Evolutionary conservation across 2,113 vertebrate species (phyloP).

Genomic region (Orientallactaga bullata): DNA sequence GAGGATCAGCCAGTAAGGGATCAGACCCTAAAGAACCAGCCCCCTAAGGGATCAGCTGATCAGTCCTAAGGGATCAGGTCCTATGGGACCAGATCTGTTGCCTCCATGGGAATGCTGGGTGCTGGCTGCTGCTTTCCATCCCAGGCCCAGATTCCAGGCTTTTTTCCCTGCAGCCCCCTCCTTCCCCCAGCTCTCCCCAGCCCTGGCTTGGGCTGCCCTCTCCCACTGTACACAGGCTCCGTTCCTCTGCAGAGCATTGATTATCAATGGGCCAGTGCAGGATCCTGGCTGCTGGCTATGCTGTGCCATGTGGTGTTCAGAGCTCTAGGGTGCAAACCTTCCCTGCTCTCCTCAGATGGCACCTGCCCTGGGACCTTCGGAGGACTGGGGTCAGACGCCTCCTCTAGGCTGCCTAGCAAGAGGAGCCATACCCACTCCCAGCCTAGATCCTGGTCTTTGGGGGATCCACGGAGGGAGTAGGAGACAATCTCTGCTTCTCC

Average conservation of each 20-base stretch:
- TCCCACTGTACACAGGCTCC: neutral
- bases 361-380: accelerated
- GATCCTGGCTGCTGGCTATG: too few relatives aligned
- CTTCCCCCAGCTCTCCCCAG: too few relatives aligned
- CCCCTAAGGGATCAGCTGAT: neutral
- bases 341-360: neutral
- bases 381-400: accelerated
- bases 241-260: neutral
- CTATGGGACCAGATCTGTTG: neutral
- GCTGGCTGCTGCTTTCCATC: accelerated
- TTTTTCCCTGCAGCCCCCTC: neutral
- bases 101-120: accelerated
- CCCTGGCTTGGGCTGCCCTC: neutral
- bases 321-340: neutral
- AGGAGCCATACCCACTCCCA: neutral
- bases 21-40: neutral
- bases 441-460: neutral
- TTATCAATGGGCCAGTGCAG: neutral
- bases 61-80: too few relatives aligned
- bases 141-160: accelerated
- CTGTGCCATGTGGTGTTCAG: neutral
- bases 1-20: neutral
- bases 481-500: neutral
- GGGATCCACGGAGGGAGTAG: neutral
- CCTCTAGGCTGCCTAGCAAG: neutral